phyloP scores from a whole-genome alignment of 2,797 vertebrate species.

The Acrossocheilus wenchowensis region DNA sequence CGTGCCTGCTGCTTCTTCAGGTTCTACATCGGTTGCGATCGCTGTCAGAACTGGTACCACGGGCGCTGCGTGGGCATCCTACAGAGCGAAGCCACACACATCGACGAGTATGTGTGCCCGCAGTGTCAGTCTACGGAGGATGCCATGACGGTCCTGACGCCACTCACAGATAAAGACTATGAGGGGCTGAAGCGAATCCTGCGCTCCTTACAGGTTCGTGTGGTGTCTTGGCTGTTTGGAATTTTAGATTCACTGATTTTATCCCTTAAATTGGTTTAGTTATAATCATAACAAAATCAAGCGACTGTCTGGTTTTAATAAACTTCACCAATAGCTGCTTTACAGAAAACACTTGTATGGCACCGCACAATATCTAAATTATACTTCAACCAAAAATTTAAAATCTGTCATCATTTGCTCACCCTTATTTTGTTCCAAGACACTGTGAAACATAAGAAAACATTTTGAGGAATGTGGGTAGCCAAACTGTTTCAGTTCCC shows the following conservation, averaged over 20 bases:
- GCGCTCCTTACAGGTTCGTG: slow-evolving; percentile 90
- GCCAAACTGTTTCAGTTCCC: not conserved
- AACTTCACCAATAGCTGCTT: not conserved
- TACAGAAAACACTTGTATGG: not conserved
- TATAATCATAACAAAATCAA: not conserved
- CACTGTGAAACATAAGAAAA: not conserved
- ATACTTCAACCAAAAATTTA: not conserved
- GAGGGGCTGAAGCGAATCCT: slow-evolving; percentile 94
- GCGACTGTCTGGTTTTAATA: not conserved
- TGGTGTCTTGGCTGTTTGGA: not conserved
- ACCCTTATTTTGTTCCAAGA: not conserved
- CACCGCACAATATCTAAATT: not conserved
- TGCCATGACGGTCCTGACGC: slow-evolving; percentile 97
- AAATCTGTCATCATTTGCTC: not conserved
- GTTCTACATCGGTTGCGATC: slow-evolving; percentile 98
- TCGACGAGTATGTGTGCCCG: slow-evolving; percentile 96
- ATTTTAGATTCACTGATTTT: not conserved
- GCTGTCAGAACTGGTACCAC: slow-evolving; percentile 99
- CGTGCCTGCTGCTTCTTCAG: slow-evolving; percentile 69
- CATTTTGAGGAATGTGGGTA: not conserved
- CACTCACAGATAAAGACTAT: slow-evolving; percentile 95
- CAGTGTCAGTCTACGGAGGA: slow-evolving; percentile 98
- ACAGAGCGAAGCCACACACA: slow-evolving; percentile 96
- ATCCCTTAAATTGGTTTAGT: not conserved
- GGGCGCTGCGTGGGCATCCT: slow-evolving; percentile 98